Evolutionary conservation across 2,888 invertebrate species (phyloP).

Genomic region (Erebia aethiops): DNA sequence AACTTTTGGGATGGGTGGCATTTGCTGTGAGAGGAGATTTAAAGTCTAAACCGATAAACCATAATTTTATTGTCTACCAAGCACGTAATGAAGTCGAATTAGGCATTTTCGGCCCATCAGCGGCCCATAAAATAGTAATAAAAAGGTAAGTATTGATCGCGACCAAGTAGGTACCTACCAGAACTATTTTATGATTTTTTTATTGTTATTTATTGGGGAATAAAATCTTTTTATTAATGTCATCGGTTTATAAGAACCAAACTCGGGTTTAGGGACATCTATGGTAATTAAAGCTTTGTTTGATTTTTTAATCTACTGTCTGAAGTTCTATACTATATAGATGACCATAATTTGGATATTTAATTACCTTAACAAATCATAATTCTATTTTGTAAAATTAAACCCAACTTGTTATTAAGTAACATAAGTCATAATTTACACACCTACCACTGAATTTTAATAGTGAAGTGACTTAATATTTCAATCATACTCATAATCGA

Average conservation of each 20-base stretch:
- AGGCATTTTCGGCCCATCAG: slow-evolving; percentile 73
- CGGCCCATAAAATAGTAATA: slow-evolving; percentile 72
- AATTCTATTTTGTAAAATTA: not conserved
- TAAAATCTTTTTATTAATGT: slow-evolving; percentile 77
- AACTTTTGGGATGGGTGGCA: not conserved
- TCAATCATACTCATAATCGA: too few relatives aligned
- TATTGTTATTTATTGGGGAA: slow-evolving; percentile 79
- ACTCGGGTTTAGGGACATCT: slow-evolving; percentile 27
- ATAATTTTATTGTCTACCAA: slow-evolving; percentile 72
- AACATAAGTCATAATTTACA: too few relatives aligned
- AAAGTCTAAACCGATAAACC: slow-evolving; percentile 54
- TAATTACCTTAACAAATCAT: slow-evolving; percentile 1
- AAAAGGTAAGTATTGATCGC: slow-evolving; percentile 75
- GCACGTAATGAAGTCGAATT: slow-evolving; percentile 78
- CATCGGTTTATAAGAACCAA: slow-evolving; percentile 60
- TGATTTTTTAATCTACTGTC: slow-evolving; percentile 33
- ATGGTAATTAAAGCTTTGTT: slow-evolving; percentile 39
- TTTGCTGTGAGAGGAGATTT: slow-evolving; percentile 25
- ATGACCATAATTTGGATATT: slow-evolving; percentile 4
- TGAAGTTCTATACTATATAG: slow-evolving; percentile 1
- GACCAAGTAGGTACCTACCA: slow-evolving; percentile 50
- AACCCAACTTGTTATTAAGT: too few relatives aligned
- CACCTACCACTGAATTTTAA: not conserved
- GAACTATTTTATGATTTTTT: slow-evolving; percentile 80
- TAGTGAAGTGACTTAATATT: too few relatives aligned